A percentile compares a stretch with the other conserved stretches of the same genome.
phyloP scores from a whole-genome alignment of 2,888 invertebrate species.

The Beris chalybata region DNA sequence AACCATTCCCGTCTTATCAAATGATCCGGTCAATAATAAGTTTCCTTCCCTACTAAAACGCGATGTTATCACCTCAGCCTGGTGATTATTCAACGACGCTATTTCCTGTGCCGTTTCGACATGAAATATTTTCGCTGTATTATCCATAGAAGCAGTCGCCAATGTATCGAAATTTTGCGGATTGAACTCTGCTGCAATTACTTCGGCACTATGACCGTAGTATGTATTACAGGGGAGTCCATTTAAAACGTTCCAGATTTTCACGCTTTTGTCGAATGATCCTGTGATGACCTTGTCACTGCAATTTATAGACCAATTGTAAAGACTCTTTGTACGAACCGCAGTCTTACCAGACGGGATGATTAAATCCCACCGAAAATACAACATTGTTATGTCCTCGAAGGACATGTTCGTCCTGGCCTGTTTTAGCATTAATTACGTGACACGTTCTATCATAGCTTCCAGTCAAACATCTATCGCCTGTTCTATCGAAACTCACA shows the following conservation, averaged over 20 bases:
- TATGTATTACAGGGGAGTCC: conserved; percentile 70
- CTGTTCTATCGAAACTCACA: conserved; percentile 70
- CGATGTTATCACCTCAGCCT: conserved; percentile 74
- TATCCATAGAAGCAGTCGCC: conserved; percentile 78
- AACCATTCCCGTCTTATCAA: conserved; percentile 73
- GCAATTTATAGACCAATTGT: conserved; percentile 37
- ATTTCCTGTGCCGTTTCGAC: conserved; percentile 67
- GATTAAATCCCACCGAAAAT: conserved; percentile 77
- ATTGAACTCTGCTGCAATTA: conserved; percentile 71
- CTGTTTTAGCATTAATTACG: conserved; percentile 73
- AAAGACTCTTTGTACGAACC: not conserved
- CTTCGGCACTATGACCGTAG: conserved; percentile 75
- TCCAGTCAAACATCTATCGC: conserved; percentile 75
- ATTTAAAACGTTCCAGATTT: conserved; percentile 70
- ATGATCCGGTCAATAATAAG: conserved; percentile 75
- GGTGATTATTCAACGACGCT: conserved; percentile 66
- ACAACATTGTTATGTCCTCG: conserved; percentile 80
- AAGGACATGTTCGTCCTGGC: conserved; percentile 68
- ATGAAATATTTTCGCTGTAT: conserved; percentile 72
- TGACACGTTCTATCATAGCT: conserved; percentile 85
- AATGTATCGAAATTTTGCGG: conserved; percentile 63
- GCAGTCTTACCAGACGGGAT: conserved; percentile 68
- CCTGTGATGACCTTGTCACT: conserved; percentile 75
- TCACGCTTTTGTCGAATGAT: conserved; percentile 78
- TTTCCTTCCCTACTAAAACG: conserved; percentile 72